A percentile compares a stretch with the other conserved stretches of the same genome.
Conservation (phyloP, 2,888 invertebrate genomes). For the Polydrusus pterygomalis region DNA sequence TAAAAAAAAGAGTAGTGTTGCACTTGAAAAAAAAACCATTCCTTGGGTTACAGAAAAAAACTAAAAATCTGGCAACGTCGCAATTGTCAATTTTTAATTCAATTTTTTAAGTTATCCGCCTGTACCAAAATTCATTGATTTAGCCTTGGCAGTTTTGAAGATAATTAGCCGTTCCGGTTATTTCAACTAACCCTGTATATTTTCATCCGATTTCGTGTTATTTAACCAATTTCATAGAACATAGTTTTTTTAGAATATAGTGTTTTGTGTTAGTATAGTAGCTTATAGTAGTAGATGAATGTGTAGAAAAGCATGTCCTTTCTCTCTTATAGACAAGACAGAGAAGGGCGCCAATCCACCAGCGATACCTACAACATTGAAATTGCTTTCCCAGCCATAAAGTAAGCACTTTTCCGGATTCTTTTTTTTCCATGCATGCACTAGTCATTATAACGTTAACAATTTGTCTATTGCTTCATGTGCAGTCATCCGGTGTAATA, state of each 20-base stretch:
- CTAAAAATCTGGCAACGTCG: too few species aligned
- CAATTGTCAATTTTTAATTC: too few species aligned
- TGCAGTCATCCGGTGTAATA: neutral
- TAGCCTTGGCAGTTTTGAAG: too few species aligned
- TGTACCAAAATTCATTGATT: too few species aligned
- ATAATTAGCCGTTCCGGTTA: too few species aligned
- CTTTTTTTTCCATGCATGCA: constrained; percentile 47
- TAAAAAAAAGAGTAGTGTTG: too few species aligned
- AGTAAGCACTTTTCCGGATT: constrained; percentile 77
- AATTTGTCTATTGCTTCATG: constrained; percentile 11
- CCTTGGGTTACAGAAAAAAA: too few species aligned
- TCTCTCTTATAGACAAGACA: constrained; percentile 76
- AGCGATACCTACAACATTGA: constrained; percentile 94
- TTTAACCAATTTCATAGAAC: constrained; percentile 8
- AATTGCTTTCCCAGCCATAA: constrained; percentile 93
- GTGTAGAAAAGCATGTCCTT: constrained; percentile 59
- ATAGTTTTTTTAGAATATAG: constrained; percentile 15
- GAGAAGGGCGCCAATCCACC: constrained; percentile 90
- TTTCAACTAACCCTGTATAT: too few species aligned
- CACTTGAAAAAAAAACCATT: too few species aligned
- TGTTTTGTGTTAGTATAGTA: constrained; percentile 36
- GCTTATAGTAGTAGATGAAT: constrained; percentile 50
- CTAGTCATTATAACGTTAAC: neutral
- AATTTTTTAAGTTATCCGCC: too few species aligned
- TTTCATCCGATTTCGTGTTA: constrained; percentile 4